A percentile compares a stretch with the other conserved stretches of the same genome.
Evolutionary conservation across 2,113 vertebrate genomes (phyloP).

Genomic region (Xiphorhynchus elegans): DNA sequence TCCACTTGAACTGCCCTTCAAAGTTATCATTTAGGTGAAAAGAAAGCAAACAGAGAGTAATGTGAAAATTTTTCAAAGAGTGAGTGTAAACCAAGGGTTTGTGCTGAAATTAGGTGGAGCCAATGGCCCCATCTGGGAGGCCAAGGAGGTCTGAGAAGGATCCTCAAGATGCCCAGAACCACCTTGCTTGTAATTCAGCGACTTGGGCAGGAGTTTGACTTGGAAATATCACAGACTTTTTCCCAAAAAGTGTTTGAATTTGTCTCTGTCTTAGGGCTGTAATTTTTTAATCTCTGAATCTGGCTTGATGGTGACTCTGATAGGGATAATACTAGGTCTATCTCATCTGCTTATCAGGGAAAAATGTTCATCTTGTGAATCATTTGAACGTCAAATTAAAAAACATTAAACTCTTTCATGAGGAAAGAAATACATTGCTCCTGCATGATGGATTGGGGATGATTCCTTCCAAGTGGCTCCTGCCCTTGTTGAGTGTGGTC

Average conservation of each 20-base stretch:
- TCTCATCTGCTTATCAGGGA: not conserved
- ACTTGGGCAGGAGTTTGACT: not conserved
- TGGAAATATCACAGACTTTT: not conserved
- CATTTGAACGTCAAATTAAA: not conserved
- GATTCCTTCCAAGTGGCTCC: not conserved
- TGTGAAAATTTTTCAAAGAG: not conserved
- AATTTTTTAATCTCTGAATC: not conserved
- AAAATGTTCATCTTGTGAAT: not conserved
- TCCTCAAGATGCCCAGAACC: not conserved
- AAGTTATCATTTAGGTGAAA: not conserved
- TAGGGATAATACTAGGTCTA: not conserved
- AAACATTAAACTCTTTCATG: not conserved
- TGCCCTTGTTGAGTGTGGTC: not conserved
- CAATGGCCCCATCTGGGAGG: rapidly evolving
- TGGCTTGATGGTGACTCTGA: not conserved
- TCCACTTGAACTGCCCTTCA: not conserved
- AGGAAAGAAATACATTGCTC: not conserved
- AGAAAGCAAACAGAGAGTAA: not conserved
- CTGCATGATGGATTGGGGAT: not conserved
- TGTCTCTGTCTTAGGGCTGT: not conserved
- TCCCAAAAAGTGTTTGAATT: not conserved
- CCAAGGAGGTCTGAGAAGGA: not conserved
- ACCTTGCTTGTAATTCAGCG: not conserved
- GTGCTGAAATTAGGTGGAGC: not conserved
- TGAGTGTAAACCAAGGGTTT: not conserved